Evolutionary conservation across 1,140 invertebrate species (phyloP).

Genomic region (Daktulosphaira vitifoliae): DNA sequence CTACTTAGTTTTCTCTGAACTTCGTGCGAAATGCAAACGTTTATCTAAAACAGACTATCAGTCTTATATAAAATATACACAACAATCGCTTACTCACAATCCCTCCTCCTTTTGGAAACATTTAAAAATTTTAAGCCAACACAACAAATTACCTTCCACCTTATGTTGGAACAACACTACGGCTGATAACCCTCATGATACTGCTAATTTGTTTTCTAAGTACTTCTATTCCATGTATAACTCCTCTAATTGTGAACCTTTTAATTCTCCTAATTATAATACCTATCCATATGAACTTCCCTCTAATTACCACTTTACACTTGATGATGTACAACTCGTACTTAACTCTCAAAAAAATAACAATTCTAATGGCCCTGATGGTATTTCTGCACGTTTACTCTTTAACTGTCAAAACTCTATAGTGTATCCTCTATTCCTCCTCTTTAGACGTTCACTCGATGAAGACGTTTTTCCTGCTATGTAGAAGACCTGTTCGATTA

Average conservation of each 20-base stretch:
- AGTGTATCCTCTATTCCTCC: neutral
- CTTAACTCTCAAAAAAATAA: too few relatives aligned
- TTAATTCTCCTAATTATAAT: neutral
- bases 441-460: slow-evolving; percentile 11
- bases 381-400: neutral
- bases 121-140: neutral
- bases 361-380: slow-evolving; percentile 14
- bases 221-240: slow-evolving; percentile 3
- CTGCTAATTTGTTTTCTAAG: too few relatives aligned
- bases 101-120: neutral
- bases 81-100: neutral
- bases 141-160: neutral
- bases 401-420: neutral
- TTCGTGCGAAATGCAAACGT: neutral
- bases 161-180: neutral
- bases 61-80: neutral
- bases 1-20: neutral
- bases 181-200: neutral
- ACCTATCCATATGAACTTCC: too few relatives aligned
- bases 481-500: neutral
- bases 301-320: too few relatives aligned
- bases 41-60: neutral
- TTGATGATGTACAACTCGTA: too few relatives aligned
- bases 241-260: neutral
- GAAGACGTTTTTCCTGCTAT: slow-evolving; percentile 1